Conservation (phyloP, 1,140 invertebrate species). For the Lucilia sericata region DNA sequence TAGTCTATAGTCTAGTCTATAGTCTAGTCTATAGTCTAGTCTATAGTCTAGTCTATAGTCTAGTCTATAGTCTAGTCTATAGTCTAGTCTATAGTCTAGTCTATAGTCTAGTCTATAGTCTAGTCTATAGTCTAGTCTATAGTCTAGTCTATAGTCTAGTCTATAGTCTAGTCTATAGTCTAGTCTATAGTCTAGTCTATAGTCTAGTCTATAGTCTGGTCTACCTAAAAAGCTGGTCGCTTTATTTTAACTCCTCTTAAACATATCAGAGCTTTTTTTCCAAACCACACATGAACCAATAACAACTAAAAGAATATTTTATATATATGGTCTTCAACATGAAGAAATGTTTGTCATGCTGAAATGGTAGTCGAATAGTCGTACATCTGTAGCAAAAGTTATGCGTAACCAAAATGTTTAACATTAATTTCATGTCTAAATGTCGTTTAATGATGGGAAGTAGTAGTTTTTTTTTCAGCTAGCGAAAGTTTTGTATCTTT, state of each 20-base stretch:
- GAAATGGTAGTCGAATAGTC: background rate
- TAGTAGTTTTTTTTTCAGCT: background rate
- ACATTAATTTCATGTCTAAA: constrained; percentile 24
- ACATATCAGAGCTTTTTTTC: background rate
- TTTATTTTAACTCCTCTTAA: background rate
- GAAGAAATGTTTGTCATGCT: constrained; percentile 15
- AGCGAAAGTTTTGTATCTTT: constrained; percentile 1
- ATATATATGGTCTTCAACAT: background rate
- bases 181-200: no score
- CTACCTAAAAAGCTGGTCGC: background rate
- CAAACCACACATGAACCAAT: background rate
- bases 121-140: no score
- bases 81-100: no score
- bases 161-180: no score
- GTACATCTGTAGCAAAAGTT: constrained; percentile 23
- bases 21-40: no score
- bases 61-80: no score
- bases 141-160: no score
- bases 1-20: no score
- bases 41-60: no score
- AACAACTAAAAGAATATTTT: background rate
- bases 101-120: no score
- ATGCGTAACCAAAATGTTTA: constrained; percentile 29
- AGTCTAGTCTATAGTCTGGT: no score
- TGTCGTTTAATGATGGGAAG: constrained; percentile 23